Evolutionary conservation across 2,113 vertebrate genomes (phyloP), one percentile per base, ranked within the genome.

Genomic region (Nycticebus coucang): DNA sequence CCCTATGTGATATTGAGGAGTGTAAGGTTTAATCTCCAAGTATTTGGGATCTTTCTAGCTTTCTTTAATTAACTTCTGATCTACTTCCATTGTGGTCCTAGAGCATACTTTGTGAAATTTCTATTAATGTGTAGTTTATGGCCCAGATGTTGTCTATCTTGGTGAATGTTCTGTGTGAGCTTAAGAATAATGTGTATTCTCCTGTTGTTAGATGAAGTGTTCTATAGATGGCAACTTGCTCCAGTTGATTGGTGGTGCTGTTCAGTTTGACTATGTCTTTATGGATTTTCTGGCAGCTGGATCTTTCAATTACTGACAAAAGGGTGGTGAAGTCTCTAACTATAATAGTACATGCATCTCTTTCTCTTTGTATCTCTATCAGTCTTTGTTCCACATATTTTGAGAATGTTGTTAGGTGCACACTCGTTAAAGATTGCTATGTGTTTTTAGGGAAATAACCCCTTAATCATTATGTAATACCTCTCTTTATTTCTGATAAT

Each of bases 161-260:
- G 64, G 55, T 84, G 64, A 84, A 83, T 85, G 45, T 80, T 79
- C 57, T 87, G 19, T 66, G n/a, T 84, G 82, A 87, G 28, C n/a
- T 86, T 87, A 64, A 86, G 75, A 91, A 95, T 26, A 72, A 79
- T 85, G 50, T 82, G 13, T 79, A 71, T 91, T 94, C 72, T 94
- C 24, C 28, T 82, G 30, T 82, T 89, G 45, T 91, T 86, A 64
- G 45, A 81, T 74, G 30, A 81, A 91, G 37, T 68, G 78, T 92
- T 93, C 33, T 75, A 37, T 66, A 41, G 59, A 66, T 68, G 53
- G 81, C 59, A 85, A 6, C 50, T 89, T 75, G 66, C 50, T 87
- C 68, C 41, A 60, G 35, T 91, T 89, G 64, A 79, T 64, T 72
- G 72, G 85, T 93, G 75, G 45, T 91, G 60, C 66, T 96, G 2